Percentiles rank a stretch among this genome's conserved stretches.
These are phyloP conservation scores for Bombycilla garrulus DNA, from an alignment of 2,113 vertebrate genomes.

Conservation along the genomic window DNA sequence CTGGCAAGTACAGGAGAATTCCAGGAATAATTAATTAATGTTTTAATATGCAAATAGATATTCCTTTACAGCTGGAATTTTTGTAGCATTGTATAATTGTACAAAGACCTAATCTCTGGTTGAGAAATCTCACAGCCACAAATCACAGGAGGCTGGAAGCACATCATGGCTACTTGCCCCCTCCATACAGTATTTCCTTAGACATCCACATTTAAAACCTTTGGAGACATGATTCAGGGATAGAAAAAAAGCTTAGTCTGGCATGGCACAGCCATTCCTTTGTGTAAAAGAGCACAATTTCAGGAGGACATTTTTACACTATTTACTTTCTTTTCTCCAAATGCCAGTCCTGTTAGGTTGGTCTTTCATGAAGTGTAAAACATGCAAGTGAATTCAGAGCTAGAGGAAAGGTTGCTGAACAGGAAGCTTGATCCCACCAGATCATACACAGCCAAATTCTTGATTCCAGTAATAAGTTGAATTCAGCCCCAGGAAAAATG, in stretches of 20 bases:
- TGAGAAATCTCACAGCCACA: background rate
- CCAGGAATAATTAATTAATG: background rate
- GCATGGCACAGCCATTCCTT: background rate
- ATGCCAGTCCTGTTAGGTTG: background rate
- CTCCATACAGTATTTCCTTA: background rate
- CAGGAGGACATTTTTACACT: background rate
- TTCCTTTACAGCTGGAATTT: background rate
- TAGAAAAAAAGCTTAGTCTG: background rate
- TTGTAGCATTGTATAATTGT: background rate
- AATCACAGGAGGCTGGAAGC: background rate
- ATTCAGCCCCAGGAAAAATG: background rate
- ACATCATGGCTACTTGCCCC: background rate
- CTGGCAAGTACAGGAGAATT: background rate
- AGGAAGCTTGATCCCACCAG: background rate
- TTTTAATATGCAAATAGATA: background rate
- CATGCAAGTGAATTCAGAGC: background rate
- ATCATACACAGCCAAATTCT: background rate
- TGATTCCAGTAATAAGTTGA: background rate
- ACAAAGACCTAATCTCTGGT: background rate
- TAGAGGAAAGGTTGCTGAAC: background rate
- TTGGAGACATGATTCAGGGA: background rate
- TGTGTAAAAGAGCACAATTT: background rate
- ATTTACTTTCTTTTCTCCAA: background rate
- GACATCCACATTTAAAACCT: background rate
- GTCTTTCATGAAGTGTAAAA: background rate